Evolutionary conservation across 1,140 invertebrate genomes (phyloP).

Genomic region (Brachionus manjavacas): DNA sequence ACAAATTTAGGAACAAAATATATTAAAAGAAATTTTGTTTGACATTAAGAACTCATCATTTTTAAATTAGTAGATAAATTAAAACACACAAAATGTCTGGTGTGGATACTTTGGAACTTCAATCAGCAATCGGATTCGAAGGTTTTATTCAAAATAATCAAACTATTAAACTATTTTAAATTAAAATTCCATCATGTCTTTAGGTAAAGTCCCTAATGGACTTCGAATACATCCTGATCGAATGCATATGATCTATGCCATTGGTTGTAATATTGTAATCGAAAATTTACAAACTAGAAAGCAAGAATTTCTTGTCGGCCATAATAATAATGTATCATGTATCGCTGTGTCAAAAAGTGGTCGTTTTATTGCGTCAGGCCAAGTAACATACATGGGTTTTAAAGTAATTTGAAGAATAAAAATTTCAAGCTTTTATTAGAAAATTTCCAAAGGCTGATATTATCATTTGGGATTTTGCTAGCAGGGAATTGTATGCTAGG

Average conservation of each 20-base stretch:
- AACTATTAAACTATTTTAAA: not conserved
- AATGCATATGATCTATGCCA: constrained; percentile 71
- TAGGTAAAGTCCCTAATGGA: constrained; percentile 53
- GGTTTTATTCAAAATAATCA: not conserved
- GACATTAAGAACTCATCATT: not conserved
- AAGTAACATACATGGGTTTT: constrained; percentile 82
- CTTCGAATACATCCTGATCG: constrained; percentile 72
- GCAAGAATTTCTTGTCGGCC: constrained; percentile 73
- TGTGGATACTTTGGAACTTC: constrained; percentile 34
- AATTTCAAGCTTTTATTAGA: not conserved
- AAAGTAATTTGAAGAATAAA: constrained; percentile 61
- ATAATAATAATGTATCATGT: constrained; percentile 75
- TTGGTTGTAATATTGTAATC: constrained; percentile 76
- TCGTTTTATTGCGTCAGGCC: constrained; percentile 76
- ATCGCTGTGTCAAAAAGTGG: constrained; percentile 73
- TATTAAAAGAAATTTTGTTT: not conserved
- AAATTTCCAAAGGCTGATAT: constrained; percentile 64
- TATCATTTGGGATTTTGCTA: constrained; percentile 76
- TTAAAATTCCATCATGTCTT: not conserved
- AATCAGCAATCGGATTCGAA: constrained; percentile 41
- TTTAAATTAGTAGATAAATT: not conserved
- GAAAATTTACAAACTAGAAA: constrained; percentile 68
- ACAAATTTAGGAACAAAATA: constrained; percentile 14
- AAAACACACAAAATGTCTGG: not conserved
- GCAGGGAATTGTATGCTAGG: constrained; percentile 62